Evolutionary conservation across 2,888 invertebrate genomes (phyloP).

Genomic region (Liodrosophila aerea): DNA sequence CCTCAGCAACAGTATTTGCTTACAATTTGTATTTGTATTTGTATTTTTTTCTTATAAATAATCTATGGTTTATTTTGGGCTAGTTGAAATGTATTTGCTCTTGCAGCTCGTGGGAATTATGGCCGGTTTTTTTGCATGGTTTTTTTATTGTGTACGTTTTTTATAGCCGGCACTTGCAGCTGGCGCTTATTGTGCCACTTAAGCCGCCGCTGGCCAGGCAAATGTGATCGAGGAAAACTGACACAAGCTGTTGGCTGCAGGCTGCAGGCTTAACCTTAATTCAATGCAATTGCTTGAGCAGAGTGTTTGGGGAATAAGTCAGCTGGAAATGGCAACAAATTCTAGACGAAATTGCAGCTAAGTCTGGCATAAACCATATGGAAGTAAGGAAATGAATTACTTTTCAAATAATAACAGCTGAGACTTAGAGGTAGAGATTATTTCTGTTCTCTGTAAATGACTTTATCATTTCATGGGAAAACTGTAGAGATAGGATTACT

Average conservation of each 20-base stretch:
- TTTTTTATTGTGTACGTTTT: conserved; percentile 5
- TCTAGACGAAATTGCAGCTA: no score
- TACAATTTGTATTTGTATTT: conserved; percentile 35
- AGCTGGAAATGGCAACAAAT: background rate
- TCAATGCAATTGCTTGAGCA: conserved; percentile 6
- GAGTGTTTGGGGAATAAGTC: conserved; percentile 1
- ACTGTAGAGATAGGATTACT: no score
- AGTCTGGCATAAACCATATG: no score
- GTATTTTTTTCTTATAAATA: conserved; percentile 39
- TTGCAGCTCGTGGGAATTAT: conserved; percentile 64
- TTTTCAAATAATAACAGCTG: no score
- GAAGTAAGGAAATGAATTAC: no score
- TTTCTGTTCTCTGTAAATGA: no score
- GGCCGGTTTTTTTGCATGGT: conserved; percentile 52
- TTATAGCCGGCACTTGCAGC: conserved; percentile 40
- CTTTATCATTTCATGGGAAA: no score
- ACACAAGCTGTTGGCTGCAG: background rate
- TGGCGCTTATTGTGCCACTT: conserved; percentile 46
- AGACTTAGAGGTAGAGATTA: no score
- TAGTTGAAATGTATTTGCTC: conserved; percentile 24
- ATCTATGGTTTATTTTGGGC: conserved; percentile 19
- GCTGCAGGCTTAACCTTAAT: conserved; percentile 29
- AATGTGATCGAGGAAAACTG: conserved; percentile 23
- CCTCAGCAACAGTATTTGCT: conserved; percentile 34
- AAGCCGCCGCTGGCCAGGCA: conserved; percentile 9